phyloP scores from a whole-genome alignment of 1,140 invertebrate genomes.

The Neotoxoptera formosana region DNA sequence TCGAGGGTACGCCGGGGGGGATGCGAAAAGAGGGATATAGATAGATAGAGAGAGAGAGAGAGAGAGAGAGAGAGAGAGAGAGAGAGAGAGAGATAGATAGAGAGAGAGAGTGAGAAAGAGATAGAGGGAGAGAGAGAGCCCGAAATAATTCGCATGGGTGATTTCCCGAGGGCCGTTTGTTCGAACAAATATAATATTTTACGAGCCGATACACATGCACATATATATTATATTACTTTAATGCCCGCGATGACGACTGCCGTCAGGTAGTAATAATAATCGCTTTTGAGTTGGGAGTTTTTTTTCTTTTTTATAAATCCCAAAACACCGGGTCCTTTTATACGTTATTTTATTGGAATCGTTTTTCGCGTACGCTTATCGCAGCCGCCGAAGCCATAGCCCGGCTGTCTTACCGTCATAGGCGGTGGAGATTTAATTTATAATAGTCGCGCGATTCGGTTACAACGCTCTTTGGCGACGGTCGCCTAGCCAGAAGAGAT shows the following conservation, averaged over 20 bases:
- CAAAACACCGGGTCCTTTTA: not conserved
- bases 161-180: not conserved
- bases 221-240: not conserved
- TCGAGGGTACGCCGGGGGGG: not conserved
- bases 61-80: too few species aligned
- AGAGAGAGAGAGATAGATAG: too few species aligned
- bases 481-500: not conserved
- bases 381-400: too few species aligned
- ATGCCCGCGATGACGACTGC: not conserved
- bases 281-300: not conserved
- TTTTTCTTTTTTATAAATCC: not conserved
- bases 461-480: not conserved
- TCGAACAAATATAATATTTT: slow-evolving; percentile 7
- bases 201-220: not conserved
- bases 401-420: too few species aligned
- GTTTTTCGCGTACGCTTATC: not conserved
- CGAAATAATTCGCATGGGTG: not conserved
- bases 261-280: not conserved
- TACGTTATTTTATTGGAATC: not conserved
- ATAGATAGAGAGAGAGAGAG: too few species aligned
- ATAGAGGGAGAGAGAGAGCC: not conserved
- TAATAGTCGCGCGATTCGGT: not conserved
- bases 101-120: not conserved
- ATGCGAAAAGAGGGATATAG: not conserved
- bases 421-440: not conserved